Base-by-base conservation (phyloP, 2,888 invertebrate species). In the Leucophenga maculata region DNA sequence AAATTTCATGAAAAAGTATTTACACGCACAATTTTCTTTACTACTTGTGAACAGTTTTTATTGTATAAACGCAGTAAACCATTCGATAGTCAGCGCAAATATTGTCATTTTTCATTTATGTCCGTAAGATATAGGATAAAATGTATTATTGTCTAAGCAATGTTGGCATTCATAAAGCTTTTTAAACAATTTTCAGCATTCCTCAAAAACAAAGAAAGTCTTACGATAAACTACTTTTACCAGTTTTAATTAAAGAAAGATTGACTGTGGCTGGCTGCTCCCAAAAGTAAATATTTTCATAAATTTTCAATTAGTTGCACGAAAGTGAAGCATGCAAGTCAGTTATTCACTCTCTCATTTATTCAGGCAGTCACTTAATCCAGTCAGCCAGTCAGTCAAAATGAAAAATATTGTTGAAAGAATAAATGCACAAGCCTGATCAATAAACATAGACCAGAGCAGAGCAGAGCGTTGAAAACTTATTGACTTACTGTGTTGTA, bases 241-340 rank as follows among this genome's bases (percentile, higher is more conserved):
- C 62, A 22, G 44, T 46, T 64, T 32, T 64, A 64, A 64, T 64
- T 64, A 46, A 64, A 64, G 16, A 64, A 48, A n/a, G 16, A 20
- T 3, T 6, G 11, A 39, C 32, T 52, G 52, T 22, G 3, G 18
- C 26, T 55, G 22, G 11, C 14, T 18, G n/a, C n/a, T n/a, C n/a
- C n/a, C n/a, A n/a, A 4, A 57, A 1, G n/a, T 11, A 57, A 57
- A 48, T 26, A 64, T 64, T 64, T 64, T 64, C 46, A 64, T 64
- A 64, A 48, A 64, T 64, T 64, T 64, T 64, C 62, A 64, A 64
- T 64, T 64, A 64, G 62, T 16, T 16, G 46, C 62, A 46, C 26
- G 62, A 64, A 62, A 60, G 14, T 46, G 46, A 14, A 20, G 11
- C 46, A 48, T 44, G 59, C 26, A 59, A 32, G 32, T 32, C 14